phyloP scores from a whole-genome alignment of 2,113 vertebrate species.

The Lichenostomus cassidix region DNA sequence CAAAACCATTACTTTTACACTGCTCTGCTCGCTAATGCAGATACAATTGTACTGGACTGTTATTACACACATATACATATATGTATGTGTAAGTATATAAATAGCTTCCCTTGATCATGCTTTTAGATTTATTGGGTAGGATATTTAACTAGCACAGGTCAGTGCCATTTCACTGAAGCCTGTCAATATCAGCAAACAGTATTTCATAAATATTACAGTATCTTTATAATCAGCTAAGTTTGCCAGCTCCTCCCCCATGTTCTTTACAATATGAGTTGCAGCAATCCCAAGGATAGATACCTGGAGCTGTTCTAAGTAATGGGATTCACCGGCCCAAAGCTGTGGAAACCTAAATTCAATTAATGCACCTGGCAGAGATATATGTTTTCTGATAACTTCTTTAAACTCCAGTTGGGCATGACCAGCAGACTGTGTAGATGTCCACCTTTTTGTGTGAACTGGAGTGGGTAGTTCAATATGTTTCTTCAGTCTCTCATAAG shows the following conservation, averaged over 20 bases:
- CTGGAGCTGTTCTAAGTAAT: background rate
- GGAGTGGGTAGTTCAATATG: background rate
- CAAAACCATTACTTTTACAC: background rate
- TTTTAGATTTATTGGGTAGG: background rate
- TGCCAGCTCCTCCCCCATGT: background rate
- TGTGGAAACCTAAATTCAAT: background rate
- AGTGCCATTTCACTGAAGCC: background rate
- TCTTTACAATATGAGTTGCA: background rate
- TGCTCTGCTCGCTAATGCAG: background rate
- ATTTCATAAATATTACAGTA: background rate
- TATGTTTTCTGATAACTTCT: background rate
- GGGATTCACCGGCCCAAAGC: background rate
- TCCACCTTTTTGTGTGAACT: background rate
- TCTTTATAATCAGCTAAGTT: background rate
- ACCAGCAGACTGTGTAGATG: background rate
- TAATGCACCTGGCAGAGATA: background rate
- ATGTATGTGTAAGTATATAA: background rate
- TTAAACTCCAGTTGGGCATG: background rate
- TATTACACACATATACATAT: background rate
- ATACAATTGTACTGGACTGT: background rate
- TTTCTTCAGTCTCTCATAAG: background rate
- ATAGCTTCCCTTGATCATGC: background rate
- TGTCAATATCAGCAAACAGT: background rate
- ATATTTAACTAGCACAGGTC: background rate
- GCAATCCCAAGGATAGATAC: background rate